These are phyloP conservation scores for Pharmacophagus antenor DNA, from an alignment of 2,888 invertebrate species.

Conservation along the genomic window DNA sequence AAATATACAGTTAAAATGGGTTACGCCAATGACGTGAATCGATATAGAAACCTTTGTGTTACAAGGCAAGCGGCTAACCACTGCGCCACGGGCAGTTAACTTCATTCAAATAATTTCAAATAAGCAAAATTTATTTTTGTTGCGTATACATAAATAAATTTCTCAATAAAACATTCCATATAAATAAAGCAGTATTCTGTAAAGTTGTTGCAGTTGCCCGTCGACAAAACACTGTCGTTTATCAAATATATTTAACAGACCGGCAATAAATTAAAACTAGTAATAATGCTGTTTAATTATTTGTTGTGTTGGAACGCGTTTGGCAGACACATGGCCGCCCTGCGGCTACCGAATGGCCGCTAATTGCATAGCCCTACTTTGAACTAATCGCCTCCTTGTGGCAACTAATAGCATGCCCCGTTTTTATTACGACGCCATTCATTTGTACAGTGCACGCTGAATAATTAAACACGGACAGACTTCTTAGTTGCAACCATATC, in stretches of 20 bases:
- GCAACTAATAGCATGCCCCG: slow-evolving; percentile 57
- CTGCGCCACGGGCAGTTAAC: too few relatives aligned
- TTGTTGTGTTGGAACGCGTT: background rate
- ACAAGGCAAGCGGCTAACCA: too few relatives aligned
- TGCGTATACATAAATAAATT: too few relatives aligned
- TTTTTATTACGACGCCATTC: slow-evolving; percentile 51
- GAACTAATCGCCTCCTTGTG: slow-evolving; percentile 59
- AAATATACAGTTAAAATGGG: too few relatives aligned
- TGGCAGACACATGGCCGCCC: slow-evolving; percentile 47
- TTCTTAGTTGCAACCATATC: background rate
- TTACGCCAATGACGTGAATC: too few relatives aligned
- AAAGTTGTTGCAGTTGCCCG: too few relatives aligned
- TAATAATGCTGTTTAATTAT: background rate
- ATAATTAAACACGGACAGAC: slow-evolving; percentile 10
- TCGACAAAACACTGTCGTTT: too few relatives aligned
- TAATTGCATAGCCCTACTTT: slow-evolving; percentile 66
- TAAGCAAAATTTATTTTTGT: too few relatives aligned
- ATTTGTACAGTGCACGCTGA: slow-evolving; percentile 17
- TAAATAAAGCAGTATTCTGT: too few relatives aligned
- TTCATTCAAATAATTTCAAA: too few relatives aligned
- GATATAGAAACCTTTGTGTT: too few relatives aligned
- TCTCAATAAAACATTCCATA: too few relatives aligned
- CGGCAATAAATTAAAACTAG: background rate
- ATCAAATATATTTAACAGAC: background rate
- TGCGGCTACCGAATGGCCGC: slow-evolving; percentile 57